Conservation (phyloP, 2,888 invertebrate species). For the Meiosimyza platycephala region DNA sequence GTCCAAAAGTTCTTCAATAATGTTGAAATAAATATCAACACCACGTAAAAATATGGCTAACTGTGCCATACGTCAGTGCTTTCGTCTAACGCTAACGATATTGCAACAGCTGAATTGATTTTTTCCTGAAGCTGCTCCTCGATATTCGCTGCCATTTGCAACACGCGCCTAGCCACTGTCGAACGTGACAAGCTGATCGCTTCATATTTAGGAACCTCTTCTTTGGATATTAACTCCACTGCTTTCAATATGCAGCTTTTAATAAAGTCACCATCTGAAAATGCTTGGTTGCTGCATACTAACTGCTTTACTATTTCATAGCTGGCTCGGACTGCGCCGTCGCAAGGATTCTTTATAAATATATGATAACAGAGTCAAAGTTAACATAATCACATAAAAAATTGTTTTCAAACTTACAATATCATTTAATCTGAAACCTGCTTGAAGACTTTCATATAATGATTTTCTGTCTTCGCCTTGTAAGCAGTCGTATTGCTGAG, state of each 20-base stretch:
- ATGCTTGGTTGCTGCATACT: too few species aligned
- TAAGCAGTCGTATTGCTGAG: too few species aligned
- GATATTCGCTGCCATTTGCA: neutral
- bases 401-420: neutral
- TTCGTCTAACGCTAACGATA: slow-evolving; percentile 18
- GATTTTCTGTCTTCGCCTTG: neutral
- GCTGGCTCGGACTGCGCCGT: too few species aligned
- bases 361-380: too few species aligned
- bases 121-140: neutral
- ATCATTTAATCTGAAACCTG: neutral
- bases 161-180: neutral
- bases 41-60: slow-evolving; percentile 7
- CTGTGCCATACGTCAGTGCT: slow-evolving; percentile 6
- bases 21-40: neutral
- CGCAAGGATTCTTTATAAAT: too few species aligned
- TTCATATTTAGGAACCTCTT: too few species aligned
- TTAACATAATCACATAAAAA: neutral
- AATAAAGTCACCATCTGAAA: too few species aligned
- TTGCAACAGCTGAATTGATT: neutral
- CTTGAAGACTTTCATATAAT: neutral
- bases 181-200: too few species aligned
- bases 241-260: too few species aligned
- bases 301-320: too few species aligned
- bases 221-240: too few species aligned
- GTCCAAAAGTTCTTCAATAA: slow-evolving; percentile 7